Conservation (phyloP, 2,113 vertebrate species). For the Rhabdornis inornatus region DNA sequence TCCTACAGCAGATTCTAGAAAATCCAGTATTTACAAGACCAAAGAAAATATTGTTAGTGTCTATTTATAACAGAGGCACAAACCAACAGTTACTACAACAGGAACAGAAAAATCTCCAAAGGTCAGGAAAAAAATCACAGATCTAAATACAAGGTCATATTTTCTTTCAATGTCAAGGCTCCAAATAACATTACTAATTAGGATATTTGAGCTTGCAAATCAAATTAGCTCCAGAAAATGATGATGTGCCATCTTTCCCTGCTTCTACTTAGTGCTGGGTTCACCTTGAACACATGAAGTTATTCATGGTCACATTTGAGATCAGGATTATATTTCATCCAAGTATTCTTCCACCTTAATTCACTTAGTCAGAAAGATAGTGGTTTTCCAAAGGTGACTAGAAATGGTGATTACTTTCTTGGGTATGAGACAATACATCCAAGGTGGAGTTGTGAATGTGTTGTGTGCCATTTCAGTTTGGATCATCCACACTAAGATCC, state of each 20-base stretch:
- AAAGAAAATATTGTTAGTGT: not conserved
- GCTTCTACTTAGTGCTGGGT: not conserved
- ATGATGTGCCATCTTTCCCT: not conserved
- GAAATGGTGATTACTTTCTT: not conserved
- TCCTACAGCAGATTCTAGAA: not conserved
- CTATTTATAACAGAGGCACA: not conserved
- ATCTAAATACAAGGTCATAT: not conserved
- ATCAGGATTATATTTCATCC: not conserved
- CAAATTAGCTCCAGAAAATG: not conserved
- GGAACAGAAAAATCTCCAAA: not conserved
- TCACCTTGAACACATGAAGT: not conserved
- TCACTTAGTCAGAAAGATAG: not conserved
- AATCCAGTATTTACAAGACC: not conserved
- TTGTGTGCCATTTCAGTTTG: not conserved
- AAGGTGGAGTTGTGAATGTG: not conserved
- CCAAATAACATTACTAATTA: not conserved
- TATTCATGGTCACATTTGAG: not conserved
- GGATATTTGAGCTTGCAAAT: not conserved
- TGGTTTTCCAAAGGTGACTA: not conserved
- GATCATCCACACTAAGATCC: not conserved
- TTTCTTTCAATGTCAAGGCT: not conserved
- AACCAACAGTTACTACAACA: not conserved
- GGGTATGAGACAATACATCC: not conserved
- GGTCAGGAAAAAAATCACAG: not conserved
- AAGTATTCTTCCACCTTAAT: not conserved